Base-by-base conservation (phyloP, 2,797 vertebrate species). In the Distichodus sexfasciatus region DNA sequence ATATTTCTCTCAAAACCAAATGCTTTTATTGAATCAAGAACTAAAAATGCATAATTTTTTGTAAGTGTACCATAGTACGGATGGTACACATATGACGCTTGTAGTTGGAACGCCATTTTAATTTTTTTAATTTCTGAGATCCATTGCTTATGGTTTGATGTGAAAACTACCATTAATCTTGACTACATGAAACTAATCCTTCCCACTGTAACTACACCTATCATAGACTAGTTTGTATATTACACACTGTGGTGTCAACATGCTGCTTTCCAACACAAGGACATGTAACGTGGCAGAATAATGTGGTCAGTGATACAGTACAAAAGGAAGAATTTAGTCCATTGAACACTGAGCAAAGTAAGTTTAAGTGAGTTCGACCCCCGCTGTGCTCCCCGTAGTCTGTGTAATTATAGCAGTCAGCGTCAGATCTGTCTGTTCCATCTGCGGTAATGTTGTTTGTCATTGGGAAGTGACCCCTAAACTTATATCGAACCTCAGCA, bases 401-500 rank as follows among this genome's bases (percentile, higher is more conserved):
- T 43, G 29, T 63, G 69, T 63, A 79, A 76, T 76, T 72, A 60
- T 50, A 68, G 69, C 73, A n/a, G n/a, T n/a, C 62, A 60, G 62
- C 64, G 46, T 68, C 69, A 65, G 44, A 62, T 73, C 66, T 81
- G 58, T 64, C 51, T 54, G 46, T 9, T 40, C 50, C 46, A 61
- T 75, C 76, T 60, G 44, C 54, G 55, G 46, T 70, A 68, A 75
- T 72, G 43, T 21, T 48, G 66, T 71, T 78, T 81, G 69, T 69
- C 74, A 73, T 76, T 79, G 74, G 48, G 66, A 76, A 55, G 60
- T 61, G 69, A 75, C 74, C 74, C 69, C 57, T 46, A 38, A 74
- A 60, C 67, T 72, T 76, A 64, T 66, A 69, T 76, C 38, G 71
- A 74, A 61, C 72, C 55, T 53, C 60, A 71, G 63, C 33, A 38